These are phyloP conservation scores for Pandion haliaetus DNA, from an alignment of 2,113 vertebrate species.

Conservation along the genomic window DNA sequence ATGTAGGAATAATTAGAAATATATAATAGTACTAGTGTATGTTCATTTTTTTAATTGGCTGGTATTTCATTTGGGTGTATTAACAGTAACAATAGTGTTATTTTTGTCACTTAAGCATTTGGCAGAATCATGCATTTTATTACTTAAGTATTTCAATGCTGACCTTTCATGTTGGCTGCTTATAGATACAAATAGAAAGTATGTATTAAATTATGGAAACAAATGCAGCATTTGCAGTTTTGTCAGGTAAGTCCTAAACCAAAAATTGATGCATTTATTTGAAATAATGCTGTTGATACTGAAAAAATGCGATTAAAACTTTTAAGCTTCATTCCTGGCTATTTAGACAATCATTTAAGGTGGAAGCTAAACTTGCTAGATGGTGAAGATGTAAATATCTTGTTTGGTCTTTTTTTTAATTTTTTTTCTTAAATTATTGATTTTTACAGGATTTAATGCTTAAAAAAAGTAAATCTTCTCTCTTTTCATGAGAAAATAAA, in stretches of 20 bases:
- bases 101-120: background rate
- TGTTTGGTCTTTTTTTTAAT: background rate
- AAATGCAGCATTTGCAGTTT: background rate
- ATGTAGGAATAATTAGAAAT: background rate
- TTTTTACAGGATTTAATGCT: background rate
- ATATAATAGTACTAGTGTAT: background rate
- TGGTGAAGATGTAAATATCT: background rate
- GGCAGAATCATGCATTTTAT: background rate
- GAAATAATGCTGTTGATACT: background rate
- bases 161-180: background rate
- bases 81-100: background rate
- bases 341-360: background rate
- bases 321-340: background rate
- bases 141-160: background rate
- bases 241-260: background rate
- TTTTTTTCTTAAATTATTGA: background rate
- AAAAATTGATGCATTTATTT: background rate
- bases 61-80: background rate
- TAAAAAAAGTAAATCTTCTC: background rate
- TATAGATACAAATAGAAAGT: background rate
- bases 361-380: background rate
- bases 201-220: background rate
- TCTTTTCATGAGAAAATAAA: background rate
- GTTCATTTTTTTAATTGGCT: background rate
- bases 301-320: background rate